phyloP scores from a whole-genome alignment of 2,888 invertebrate species.

The Lepeophtheirus nordmannii region DNA sequence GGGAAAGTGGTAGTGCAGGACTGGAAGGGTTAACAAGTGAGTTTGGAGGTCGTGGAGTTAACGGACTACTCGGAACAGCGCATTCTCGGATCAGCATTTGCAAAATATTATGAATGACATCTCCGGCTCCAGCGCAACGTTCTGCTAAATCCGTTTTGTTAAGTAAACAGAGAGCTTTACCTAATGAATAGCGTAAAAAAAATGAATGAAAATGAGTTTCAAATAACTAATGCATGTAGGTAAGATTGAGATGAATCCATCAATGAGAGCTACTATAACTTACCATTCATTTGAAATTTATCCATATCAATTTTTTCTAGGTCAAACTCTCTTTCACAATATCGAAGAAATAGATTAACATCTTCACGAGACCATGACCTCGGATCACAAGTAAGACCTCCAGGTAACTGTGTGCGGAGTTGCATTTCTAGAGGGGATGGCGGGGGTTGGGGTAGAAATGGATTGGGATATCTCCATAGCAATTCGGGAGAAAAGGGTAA shows the following conservation, averaged over 20 bases:
- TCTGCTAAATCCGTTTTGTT: conserved; percentile 78
- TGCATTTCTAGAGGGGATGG: conserved; percentile 53
- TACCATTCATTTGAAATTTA: conserved; percentile 88
- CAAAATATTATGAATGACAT: conserved; percentile 80
- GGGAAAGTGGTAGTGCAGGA: conserved; percentile 31
- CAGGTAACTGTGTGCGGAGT: conserved; percentile 68
- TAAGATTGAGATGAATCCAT: too few species aligned
- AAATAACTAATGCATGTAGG: too few species aligned
- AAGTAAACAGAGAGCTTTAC: conserved; percentile 75
- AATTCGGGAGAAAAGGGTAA: conserved; percentile 68
- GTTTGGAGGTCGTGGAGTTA: conserved; percentile 27
- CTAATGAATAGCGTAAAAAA: conserved; percentile 36
- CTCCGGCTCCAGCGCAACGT: conserved; percentile 79
- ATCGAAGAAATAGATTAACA: conserved; percentile 67
- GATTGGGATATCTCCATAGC: conserved; percentile 67
- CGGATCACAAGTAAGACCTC: conserved; percentile 45
- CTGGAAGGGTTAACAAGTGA: conserved; percentile 34
- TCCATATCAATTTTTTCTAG: conserved; percentile 79
- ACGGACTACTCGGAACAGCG: conserved; percentile 26
- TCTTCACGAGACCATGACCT: conserved; percentile 79
- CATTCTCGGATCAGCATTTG: conserved; percentile 52
- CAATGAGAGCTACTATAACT: conserved; percentile 29
- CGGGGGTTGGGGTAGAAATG: conserved; percentile 46
- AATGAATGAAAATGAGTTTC: not conserved
- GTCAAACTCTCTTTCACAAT: conserved; percentile 83